Evolutionary conservation across 2,888 invertebrate genomes (phyloP).

Genomic region (Amitus sp.): DNA sequence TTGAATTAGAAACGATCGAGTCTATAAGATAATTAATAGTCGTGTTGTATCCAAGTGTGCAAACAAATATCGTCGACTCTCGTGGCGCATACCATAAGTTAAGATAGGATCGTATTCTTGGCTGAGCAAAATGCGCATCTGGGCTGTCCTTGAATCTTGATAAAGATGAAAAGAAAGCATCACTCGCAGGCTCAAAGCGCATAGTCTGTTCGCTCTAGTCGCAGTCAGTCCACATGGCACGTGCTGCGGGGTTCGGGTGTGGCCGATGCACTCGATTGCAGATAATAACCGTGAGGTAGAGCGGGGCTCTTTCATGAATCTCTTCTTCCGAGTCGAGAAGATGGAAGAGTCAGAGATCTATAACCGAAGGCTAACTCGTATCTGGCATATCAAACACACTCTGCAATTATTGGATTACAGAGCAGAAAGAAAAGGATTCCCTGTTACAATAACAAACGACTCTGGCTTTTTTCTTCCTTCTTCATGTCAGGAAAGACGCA

Average conservation of each 20-base stretch:
- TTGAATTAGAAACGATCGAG: slow-evolving; percentile 6
- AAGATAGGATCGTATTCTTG: slow-evolving; percentile 27
- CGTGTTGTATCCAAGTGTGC: slow-evolving; percentile 22
- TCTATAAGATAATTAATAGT: slow-evolving; percentile 6
- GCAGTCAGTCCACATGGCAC: slow-evolving; percentile 32
- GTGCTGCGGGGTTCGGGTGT: slow-evolving; percentile 50
- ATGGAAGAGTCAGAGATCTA: slow-evolving; percentile 46
- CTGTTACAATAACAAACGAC: slow-evolving; percentile 34
- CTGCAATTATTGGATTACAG: slow-evolving; percentile 4
- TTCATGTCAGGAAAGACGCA: no score
- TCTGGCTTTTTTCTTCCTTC: not conserved
- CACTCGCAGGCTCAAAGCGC: slow-evolving; percentile 25
- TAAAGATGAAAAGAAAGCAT: slow-evolving; percentile 3
- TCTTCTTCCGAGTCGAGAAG: slow-evolving; percentile 33
- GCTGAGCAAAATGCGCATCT: slow-evolving; percentile 11
- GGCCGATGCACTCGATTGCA: slow-evolving; percentile 45
- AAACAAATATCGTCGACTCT: slow-evolving; percentile 34
- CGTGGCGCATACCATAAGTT: slow-evolving; percentile 13
- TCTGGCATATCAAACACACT: slow-evolving; percentile 20
- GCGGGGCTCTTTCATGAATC: slow-evolving; percentile 16
- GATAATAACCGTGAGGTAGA: slow-evolving; percentile 47
- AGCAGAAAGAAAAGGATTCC: slow-evolving; percentile 13
- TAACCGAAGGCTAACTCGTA: slow-evolving; percentile 50
- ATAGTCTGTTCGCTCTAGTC: slow-evolving; percentile 16
- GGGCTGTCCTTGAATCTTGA: slow-evolving; percentile 20